Evolutionary conservation across 2,888 invertebrate genomes (phyloP), one percentile per base, ranked within the genome.

Genomic region (Drosophila subsilvestris): DNA sequence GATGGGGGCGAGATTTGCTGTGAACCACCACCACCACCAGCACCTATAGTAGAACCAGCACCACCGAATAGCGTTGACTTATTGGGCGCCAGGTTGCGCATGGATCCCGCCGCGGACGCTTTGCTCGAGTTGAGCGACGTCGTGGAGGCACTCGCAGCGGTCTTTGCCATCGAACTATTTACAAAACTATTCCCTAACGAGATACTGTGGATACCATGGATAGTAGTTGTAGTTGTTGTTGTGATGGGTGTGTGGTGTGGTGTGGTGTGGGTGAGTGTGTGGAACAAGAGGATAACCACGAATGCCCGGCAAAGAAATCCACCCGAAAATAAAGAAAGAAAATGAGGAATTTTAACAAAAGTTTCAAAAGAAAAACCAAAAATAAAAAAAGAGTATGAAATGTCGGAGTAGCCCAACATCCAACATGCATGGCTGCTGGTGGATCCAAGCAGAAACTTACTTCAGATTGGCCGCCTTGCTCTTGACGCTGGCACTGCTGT

Each of bases 171-270:
- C 80, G 88, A 89, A 86, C 86, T 92, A 91, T 92, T 89, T 90
- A 91, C 89, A 91, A 90, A 90, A 88, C 87, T 90, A 90, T 88
- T 90, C 79, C 91, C 92, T 91, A 92, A 90, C 75, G 91, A 89
- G 86, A 90, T 91, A 89, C 92, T 92, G 90, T 90, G 74, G 59
- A 58, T 69, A 53, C 47, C 48, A 17, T 75, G 59, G 17, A 37
- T 51, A 48, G 22, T 25, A 12, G 32, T 32, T 32, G 22, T 22
- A 25, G 25, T 25, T 37, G 37, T n/a, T 2, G 7, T 37, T 20
- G 54, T 32, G 55, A 37, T 58, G 43, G n/a, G 18, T 9, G 20
- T 18, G 27, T 27, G 29, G 32, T 44, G 56, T 57, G 51, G 20
- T 42, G 48, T n/a, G n/a, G n/a, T n/a, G 58, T 43, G 42, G 45